phyloP scores from a whole-genome alignment of 2,113 vertebrate genomes.

The Coreoperca whiteheadi region DNA sequence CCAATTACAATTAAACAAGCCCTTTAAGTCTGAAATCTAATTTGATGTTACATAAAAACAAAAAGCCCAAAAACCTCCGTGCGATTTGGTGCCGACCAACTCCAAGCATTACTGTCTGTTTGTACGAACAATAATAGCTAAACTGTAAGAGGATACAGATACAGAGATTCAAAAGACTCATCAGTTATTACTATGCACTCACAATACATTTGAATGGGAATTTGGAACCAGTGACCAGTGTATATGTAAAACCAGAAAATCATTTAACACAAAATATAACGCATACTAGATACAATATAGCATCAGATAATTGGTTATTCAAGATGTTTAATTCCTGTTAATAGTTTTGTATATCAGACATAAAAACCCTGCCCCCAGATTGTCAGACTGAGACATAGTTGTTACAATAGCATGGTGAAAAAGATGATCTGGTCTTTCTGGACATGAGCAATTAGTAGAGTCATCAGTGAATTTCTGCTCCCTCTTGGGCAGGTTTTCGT shows the following conservation, averaged over 20 bases:
- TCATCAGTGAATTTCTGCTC: conserved; percentile 52
- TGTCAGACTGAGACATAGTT: neutral
- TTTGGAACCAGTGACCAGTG: neutral
- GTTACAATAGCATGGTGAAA: neutral
- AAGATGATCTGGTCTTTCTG: conserved; percentile 49
- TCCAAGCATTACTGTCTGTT: neutral
- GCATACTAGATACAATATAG: neutral
- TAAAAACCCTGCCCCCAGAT: neutral
- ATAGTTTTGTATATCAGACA: neutral
- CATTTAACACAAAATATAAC: neutral
- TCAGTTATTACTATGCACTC: neutral
- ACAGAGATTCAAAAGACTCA: neutral
- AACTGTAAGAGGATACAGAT: no score
- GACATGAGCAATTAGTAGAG: conserved; percentile 54
- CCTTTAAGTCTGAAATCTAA: neutral
- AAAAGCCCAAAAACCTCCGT: neutral
- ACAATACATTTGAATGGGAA: neutral
- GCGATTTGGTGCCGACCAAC: neutral
- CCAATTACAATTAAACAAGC: neutral
- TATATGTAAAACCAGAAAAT: neutral
- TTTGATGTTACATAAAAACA: neutral
- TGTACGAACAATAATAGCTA: no score
- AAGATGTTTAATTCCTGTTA: no score
- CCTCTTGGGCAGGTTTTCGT: conserved; percentile 50
- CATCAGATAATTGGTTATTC: neutral